phyloP scores from a whole-genome alignment of 2,113 vertebrate species.

The Neofelis nebulosa region DNA sequence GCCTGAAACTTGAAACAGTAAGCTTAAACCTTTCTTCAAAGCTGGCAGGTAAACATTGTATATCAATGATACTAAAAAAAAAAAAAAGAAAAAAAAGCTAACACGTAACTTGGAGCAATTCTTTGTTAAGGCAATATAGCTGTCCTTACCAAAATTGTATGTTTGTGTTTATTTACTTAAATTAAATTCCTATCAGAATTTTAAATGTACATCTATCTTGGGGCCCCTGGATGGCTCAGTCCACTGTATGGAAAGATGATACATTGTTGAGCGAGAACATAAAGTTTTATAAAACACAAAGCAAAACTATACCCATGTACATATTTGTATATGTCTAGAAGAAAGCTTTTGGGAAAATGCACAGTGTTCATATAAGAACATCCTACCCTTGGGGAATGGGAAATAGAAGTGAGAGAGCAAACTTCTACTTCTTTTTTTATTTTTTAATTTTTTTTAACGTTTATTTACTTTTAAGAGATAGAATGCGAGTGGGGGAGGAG shows the following conservation, averaged over 20 bases:
- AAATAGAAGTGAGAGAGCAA: not conserved
- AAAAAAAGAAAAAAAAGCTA: not conserved
- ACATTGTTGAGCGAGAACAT: not conserved
- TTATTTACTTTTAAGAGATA: no score
- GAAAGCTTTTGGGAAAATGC: not conserved
- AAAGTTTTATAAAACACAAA: not conserved
- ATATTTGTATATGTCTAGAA: not conserved
- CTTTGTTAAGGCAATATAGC: not conserved
- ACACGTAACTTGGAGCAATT: not conserved
- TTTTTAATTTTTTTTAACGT: not conserved
- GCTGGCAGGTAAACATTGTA: not conserved
- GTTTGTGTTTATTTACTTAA: not conserved
- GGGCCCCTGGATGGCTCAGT: no score
- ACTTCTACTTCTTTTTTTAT: not conserved
- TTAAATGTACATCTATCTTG: not conserved
- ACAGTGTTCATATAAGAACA: not conserved
- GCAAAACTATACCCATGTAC: not conserved
- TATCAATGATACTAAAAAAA: not conserved
- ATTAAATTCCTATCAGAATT: not conserved
- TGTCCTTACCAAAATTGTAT: not conserved
- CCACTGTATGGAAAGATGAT: not conserved
- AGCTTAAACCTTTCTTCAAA: constrained; percentile 6
- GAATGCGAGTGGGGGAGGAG: no score
- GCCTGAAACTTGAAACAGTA: constrained; percentile 15
- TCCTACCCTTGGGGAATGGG: not conserved